phyloP scores from a whole-genome alignment of 2,797 vertebrate species.

The Sternarchorhynchus goeldii region DNA sequence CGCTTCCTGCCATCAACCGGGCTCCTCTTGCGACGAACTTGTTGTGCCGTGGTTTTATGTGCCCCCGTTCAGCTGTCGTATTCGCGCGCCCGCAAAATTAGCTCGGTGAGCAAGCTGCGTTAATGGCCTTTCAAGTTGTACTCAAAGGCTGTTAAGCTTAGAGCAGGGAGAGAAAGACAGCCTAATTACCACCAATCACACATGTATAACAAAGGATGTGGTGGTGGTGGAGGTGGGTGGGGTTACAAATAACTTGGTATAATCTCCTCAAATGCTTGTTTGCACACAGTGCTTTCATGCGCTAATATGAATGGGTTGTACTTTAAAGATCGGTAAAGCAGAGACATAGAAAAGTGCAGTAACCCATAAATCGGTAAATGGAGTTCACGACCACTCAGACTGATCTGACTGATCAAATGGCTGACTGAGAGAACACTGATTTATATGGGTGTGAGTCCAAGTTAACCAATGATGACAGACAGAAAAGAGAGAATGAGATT shows the following conservation, averaged over 20 bases:
- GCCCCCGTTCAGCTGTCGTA: conserved; percentile 53
- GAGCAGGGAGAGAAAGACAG: conserved; percentile 56
- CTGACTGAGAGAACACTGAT: not conserved
- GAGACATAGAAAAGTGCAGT: too few relatives aligned
- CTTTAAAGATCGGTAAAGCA: not conserved
- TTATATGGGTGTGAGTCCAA: not conserved
- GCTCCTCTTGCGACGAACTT: conserved; percentile 58
- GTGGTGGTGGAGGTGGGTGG: not conserved
- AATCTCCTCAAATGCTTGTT: conserved; percentile 32
- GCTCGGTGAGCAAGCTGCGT: conserved; percentile 65
- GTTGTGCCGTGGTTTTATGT: conserved; percentile 56
- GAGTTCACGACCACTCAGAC: too few relatives aligned
- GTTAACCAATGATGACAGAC: conserved; percentile 1
- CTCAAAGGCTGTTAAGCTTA: conserved; percentile 67
- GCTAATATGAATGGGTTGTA: conserved; percentile 2
- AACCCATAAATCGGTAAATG: too few relatives aligned
- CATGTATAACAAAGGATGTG: conserved; percentile 32
- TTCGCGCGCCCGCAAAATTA: conserved; percentile 67
- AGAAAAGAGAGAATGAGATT: not conserved
- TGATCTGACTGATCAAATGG: not conserved
- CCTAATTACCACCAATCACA: conserved; percentile 68
- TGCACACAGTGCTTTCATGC: conserved; percentile 15
- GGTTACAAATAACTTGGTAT: conserved; percentile 44
- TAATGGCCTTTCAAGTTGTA: conserved; percentile 71
- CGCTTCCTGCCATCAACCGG: conserved; percentile 52